Percentiles rank a stretch among this genome's conserved stretches.
Evolutionary conservation across 2,113 vertebrate species (phyloP).

Genomic region (Phrynosoma platyrhinos): DNA sequence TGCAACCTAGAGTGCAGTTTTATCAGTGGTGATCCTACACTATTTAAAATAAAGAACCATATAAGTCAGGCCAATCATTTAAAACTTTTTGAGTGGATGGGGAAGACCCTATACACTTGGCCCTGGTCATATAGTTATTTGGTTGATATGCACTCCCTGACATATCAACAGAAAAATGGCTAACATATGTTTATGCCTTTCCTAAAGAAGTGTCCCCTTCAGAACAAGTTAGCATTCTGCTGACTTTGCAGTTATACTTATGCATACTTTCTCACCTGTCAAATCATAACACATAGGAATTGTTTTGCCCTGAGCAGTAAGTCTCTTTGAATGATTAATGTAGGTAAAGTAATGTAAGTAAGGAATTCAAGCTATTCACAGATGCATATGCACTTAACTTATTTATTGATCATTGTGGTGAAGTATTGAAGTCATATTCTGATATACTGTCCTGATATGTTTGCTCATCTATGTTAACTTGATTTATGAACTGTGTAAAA

Average conservation of each 20-base stretch:
- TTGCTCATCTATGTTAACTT: slow-evolving; percentile 13
- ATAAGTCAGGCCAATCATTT: too few relatives aligned
- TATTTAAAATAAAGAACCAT: background rate
- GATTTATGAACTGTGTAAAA: slow-evolving; percentile 23
- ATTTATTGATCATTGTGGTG: background rate
- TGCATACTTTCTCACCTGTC: background rate
- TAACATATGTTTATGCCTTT: background rate
- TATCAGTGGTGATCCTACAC: too few relatives aligned
- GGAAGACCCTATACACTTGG: background rate
- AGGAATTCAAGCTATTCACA: slow-evolving; percentile 13
- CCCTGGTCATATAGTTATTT: background rate
- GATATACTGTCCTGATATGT: background rate
- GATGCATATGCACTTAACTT: background rate
- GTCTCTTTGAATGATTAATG: slow-evolving; percentile 19
- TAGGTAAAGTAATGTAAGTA: background rate
- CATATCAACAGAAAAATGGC: background rate
- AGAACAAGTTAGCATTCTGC: background rate
- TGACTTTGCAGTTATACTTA: too few relatives aligned
- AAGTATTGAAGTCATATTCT: slow-evolving; percentile 2
- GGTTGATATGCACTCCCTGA: background rate
- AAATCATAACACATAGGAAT: background rate
- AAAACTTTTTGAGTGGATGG: background rate
- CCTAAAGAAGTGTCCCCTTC: background rate
- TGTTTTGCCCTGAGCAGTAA: background rate
- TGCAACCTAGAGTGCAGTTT: background rate